Percentiles rank a stretch among this genome's conserved stretches.
Evolutionary conservation across 2,113 vertebrate genomes (phyloP).

Genomic region (Phaethon lepturus): DNA sequence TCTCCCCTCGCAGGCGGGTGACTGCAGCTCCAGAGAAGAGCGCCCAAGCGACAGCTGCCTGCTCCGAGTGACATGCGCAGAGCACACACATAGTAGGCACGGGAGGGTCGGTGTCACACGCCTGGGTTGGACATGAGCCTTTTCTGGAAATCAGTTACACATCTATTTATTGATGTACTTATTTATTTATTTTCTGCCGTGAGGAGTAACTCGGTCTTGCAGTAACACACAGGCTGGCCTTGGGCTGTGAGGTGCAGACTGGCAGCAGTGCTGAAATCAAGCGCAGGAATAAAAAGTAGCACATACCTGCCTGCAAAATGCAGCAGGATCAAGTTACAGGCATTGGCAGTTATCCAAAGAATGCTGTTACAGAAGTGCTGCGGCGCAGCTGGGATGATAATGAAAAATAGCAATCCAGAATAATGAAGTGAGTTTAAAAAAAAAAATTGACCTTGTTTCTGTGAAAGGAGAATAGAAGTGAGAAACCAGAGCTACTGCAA

Average conservation of each 20-base stretch:
- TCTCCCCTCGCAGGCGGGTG: background rate
- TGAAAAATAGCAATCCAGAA: background rate
- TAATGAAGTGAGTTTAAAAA: background rate
- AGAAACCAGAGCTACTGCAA: background rate
- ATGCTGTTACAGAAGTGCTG: background rate
- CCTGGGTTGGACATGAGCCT: background rate
- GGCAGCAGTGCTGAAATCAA: background rate
- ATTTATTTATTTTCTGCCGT: background rate
- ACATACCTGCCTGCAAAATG: background rate
- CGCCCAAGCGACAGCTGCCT: background rate
- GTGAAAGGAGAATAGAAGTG: background rate
- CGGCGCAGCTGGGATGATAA: background rate
- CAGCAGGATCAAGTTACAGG: background rate
- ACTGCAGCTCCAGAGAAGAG: background rate
- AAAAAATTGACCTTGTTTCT: background rate
- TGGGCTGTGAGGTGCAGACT: background rate
- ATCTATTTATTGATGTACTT: background rate
- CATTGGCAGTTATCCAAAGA: background rate
- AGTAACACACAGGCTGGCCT: background rate
- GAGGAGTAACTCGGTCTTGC: background rate
- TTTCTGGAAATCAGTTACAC: too few relatives aligned
- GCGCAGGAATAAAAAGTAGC: background rate
- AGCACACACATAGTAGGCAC: background rate
- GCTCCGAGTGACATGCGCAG: background rate
- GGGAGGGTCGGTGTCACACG: fast-evolving